A percentile compares a stretch with the other conserved stretches of the same genome.
These are phyloP conservation scores for Atherinosoma microstoma DNA, from an alignment of 2,797 vertebrate species.

Conservation along the genomic window DNA sequence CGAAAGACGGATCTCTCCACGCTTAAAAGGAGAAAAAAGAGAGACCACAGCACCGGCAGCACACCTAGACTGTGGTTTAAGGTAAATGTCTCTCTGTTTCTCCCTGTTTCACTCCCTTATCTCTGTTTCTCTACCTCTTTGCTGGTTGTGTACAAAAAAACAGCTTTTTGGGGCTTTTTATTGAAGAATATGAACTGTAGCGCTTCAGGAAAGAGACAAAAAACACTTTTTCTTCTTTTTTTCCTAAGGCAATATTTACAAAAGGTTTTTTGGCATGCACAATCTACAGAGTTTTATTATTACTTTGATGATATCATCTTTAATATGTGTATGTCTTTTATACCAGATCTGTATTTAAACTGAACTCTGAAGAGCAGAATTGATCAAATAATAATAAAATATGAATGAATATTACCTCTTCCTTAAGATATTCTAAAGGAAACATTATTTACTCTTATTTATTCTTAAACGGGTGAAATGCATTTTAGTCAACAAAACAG, in stretches of 20 bases:
- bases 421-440: no score
- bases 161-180: neutral
- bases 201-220: neutral
- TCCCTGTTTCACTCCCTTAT: slow-evolving; percentile 34
- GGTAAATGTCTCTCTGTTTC: slow-evolving; percentile 46
- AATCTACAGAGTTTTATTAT: neutral
- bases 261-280: neutral
- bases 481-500: neutral
- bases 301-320: neutral
- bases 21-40: slow-evolving; percentile 60
- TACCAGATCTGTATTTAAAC: neutral
- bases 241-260: neutral
- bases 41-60: slow-evolving; percentile 68
- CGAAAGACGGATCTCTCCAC: slow-evolving; percentile 86
- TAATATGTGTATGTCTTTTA: neutral
- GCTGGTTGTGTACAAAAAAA: slow-evolving; percentile 20
- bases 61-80: slow-evolving; percentile 68
- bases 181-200: neutral
- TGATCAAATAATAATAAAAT: no score
- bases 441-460: neutral
- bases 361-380: neutral
- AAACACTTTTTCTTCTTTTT: no score
- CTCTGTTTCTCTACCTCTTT: slow-evolving; percentile 20
- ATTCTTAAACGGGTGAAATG: neutral
- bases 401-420: no score